These are phyloP conservation scores for Rhamphomyia laevipes DNA, from an alignment of 2,888 invertebrate genomes.

Conservation along the genomic window DNA sequence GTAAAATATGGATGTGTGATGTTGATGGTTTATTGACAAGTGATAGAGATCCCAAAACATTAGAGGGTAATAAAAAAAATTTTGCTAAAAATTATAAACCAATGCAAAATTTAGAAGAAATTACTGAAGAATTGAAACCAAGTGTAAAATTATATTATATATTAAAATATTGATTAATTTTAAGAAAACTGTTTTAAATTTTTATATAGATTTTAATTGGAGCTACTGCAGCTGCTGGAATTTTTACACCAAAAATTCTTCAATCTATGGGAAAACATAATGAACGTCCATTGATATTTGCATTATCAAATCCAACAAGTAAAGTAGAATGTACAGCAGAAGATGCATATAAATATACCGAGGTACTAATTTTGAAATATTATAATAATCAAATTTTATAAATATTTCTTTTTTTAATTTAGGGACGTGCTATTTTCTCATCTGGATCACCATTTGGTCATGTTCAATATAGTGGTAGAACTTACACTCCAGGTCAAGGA, in stretches of 20 bases:
- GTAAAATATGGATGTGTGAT: slow-evolving; percentile 93
- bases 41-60: slow-evolving; percentile 40
- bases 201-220: slow-evolving; percentile 45
- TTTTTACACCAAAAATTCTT: slow-evolving; percentile 80
- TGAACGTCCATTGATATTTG: slow-evolving; percentile 87
- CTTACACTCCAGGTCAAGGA: slow-evolving; percentile 87
- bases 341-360: slow-evolving; percentile 80
- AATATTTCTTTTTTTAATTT: neutral
- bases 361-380: slow-evolving; percentile 49
- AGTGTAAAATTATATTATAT: slow-evolving; percentile 51
- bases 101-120: slow-evolving; percentile 63
- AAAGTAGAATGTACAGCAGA: slow-evolving; percentile 98
- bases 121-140: slow-evolving; percentile 77
- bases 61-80: slow-evolving; percentile 55
- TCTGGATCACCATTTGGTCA: slow-evolving; percentile 94
- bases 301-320: slow-evolving; percentile 94
- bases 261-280: slow-evolving; percentile 77
- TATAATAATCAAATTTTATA: neutral
- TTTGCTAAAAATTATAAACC: slow-evolving; percentile 71
- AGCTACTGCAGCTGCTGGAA: slow-evolving; percentile 83
- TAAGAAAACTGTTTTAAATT: neutral
- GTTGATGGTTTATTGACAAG: slow-evolving; percentile 76
- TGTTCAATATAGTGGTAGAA: slow-evolving; percentile 65
- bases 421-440: slow-evolving; percentile 81
- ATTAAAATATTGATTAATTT: neutral